phyloP scores from a whole-genome alignment of 2,888 invertebrate species.

The Apomyelois bistriatella region DNA sequence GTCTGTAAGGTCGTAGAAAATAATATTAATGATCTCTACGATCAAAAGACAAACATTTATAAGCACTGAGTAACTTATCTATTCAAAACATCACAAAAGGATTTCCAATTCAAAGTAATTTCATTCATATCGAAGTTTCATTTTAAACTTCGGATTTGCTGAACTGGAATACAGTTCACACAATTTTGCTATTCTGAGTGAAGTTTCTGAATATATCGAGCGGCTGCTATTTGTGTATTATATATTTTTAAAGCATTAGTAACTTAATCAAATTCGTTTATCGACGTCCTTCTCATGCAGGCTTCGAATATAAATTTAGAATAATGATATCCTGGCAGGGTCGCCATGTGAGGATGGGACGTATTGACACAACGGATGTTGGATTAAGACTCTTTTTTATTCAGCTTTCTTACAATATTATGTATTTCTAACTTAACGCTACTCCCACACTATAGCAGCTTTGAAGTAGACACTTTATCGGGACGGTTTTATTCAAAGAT shows the following conservation, averaged over 20 bases:
- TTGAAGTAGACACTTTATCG: too few relatives aligned
- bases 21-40: background rate
- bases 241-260: background rate
- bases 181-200: background rate
- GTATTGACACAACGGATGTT: too few relatives aligned
- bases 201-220: background rate
- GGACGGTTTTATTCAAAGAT: too few relatives aligned
- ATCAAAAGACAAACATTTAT: background rate
- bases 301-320: too few relatives aligned
- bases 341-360: too few relatives aligned
- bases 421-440: too few relatives aligned
- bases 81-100: background rate
- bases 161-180: background rate
- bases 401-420: too few relatives aligned
- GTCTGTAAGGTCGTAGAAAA: background rate
- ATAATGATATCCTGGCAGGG: too few relatives aligned
- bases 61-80: background rate
- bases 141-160: background rate
- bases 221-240: background rate
- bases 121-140: background rate
- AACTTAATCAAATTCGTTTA: too few relatives aligned
- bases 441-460: too few relatives aligned
- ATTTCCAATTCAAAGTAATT: conserved; percentile 1
- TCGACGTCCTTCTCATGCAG: too few relatives aligned
- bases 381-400: too few relatives aligned